Base-by-base conservation (phyloP, 2,797 vertebrate species). In the Falco peregrinus region DNA sequence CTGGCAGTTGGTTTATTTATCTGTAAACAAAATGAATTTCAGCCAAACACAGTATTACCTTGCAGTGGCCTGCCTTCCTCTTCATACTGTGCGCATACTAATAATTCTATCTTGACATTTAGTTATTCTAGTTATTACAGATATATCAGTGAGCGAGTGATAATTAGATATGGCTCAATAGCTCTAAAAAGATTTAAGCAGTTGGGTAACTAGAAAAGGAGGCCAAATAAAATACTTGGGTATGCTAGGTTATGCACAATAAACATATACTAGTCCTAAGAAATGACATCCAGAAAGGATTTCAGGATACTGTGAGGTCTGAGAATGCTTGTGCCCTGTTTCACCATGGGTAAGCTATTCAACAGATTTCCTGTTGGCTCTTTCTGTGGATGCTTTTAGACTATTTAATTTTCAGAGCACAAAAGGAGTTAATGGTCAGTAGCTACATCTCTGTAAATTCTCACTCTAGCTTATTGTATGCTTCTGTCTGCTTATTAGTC, bases 21-120 rank as follows among this genome's bases (percentile, higher is more conserved):
- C 83, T 89, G 24, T 87, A 92, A 95, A 91, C 24, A 73, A 68
- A 88, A 81, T 26, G 12, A 91, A 76, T 89, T 90, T 86, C 67
- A 87, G 45, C 63, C 76, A 93, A 93, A 87, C 28, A 16, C 11
- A 45, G 45, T 16, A 82, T 91, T 95, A 57, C 59, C 86, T 94
- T 84, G 47, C 67, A 71, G 53, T 2, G 7, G 33, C 63, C 60
- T 89, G 91, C 53, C 54, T 83, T 65, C 26, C 9, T 57, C 35
- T 84, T 84, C 24, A 9, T 79, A 33, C 35, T 75, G 56, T 60
- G 25, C 53, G 57, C 76, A 61, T 95, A 35, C 79, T 73, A 90
- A 94, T 80, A 33, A 54, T 74, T 89, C 48, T 35, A 3, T 57
- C 57, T 65, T 89, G 89, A 61, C n/a, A 54, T 92, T 75, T 75